Conservation (phyloP, 2,888 invertebrate genomes). For the Unio pictorum region DNA sequence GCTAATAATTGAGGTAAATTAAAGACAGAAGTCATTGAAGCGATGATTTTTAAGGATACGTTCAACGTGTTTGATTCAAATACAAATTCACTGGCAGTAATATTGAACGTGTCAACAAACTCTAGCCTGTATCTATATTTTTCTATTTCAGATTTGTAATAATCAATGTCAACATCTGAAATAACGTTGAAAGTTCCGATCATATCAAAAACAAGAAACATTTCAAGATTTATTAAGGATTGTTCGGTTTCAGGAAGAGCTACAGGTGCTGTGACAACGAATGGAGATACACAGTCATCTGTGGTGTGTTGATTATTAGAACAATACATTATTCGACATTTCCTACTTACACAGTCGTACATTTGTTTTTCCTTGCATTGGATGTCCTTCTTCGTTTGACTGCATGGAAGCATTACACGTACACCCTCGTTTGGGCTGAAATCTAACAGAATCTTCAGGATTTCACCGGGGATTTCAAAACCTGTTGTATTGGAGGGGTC, state of each 20-base stretch:
- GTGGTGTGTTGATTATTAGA: background rate
- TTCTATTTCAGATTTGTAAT: too few species aligned
- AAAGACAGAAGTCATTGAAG: background rate
- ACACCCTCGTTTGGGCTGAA: conserved; percentile 1
- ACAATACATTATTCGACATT: conserved; percentile 9
- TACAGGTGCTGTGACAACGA: too few species aligned
- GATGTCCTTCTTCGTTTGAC: background rate
- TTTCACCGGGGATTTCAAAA: background rate
- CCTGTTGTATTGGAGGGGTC: background rate
- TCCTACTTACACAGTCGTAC: conserved; percentile 11
- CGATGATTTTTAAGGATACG: background rate
- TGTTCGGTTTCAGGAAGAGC: too few species aligned
- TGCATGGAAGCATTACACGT: conserved; percentile 2
- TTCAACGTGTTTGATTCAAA: background rate
- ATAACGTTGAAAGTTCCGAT: too few species aligned
- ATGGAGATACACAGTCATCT: background rate
- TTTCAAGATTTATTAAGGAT: too few species aligned
- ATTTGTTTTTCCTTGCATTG: conserved; percentile 3
- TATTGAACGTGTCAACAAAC: too few species aligned
- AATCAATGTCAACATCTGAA: too few species aligned
- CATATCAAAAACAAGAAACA: too few species aligned
- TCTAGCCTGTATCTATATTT: too few species aligned
- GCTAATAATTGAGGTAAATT: background rate
- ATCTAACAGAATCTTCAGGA: conserved; percentile 9
- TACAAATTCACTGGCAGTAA: too few species aligned